Base-by-base conservation (phyloP, 2,797 vertebrate genomes). In the Oreochromis mossambicus region DNA sequence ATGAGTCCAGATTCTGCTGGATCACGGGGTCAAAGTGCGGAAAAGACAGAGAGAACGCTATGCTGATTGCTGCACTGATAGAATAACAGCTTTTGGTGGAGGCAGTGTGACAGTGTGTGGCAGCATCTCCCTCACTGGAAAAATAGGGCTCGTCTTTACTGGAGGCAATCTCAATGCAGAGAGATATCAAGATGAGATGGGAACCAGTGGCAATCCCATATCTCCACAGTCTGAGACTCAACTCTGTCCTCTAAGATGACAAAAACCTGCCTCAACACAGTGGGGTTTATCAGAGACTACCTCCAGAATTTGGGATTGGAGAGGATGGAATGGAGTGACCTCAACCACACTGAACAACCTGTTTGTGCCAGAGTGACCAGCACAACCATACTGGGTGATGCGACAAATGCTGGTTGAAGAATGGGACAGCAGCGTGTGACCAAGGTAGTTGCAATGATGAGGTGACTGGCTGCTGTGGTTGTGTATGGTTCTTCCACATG, bases 241-340 rank as follows among this genome's bases (percentile, higher is more conserved):
- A 17, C 55, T 58, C 55, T 58, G 1, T 58, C 55, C 26, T 58
- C 55, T 32, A 58, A 29, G 55, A 17, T 58, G 55, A 58, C 26
- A 58, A 32, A 32, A 58, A 9, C 26, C 55, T 58, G 26, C 55
- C 2, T 8, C 9, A 5, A 58, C 26, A 58, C 8, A 58, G 55
- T 58, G 26, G 26, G 8, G 55, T 0, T 32, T 58, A 32, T 58
- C 2, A 58, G 55, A 58, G 26, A 58, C 55, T 58, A 6, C 26
- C 5, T 58, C 55, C 55, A 32, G 55, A 58, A 58, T 58, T 56
- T 10, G 14, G 14, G 55, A 32, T 3, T 32, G 55, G 24, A 63
- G 2, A 38, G 34, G 4, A 63, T 38, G 58, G 0, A 63, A 63
- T 0, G 4, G 58, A 63, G 58, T 3, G 0, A 21, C 19, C 19